phyloP scores from a whole-genome alignment of 2,888 invertebrate genomes.

The Troides helena region DNA sequence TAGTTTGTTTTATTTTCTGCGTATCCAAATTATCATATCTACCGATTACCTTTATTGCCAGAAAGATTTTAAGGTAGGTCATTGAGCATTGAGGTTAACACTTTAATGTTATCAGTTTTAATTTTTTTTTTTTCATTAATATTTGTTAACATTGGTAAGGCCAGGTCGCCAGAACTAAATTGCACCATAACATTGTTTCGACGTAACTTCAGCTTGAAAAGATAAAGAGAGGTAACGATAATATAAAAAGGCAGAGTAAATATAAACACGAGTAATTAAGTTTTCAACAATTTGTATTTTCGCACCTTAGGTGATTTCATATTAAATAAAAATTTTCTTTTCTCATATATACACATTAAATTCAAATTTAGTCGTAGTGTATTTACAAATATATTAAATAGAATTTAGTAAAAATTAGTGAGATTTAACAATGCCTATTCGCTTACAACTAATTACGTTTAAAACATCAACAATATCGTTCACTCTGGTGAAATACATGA shows the following conservation, averaged over 20 bases:
- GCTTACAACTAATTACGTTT: constrained; percentile 68
- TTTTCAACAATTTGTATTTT: constrained; percentile 79
- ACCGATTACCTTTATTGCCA: no score
- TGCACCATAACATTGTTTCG: no score
- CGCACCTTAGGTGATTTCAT: constrained; percentile 76
- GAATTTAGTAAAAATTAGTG: constrained; percentile 81
- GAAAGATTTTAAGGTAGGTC: no score
- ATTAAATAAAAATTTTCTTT: constrained; percentile 76
- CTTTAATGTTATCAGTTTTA: no score
- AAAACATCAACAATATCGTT: constrained; percentile 79
- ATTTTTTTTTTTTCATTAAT: no score
- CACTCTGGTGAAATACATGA: constrained; percentile 71
- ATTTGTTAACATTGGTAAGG: no score
- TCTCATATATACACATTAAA: constrained; percentile 80
- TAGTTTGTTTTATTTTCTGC: no score
- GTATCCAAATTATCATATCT: no score
- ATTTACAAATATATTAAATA: constrained; percentile 82
- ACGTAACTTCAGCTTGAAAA: no score
- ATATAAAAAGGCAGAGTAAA: constrained; percentile 32
- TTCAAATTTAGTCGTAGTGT: constrained; percentile 79
- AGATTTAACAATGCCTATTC: constrained; percentile 77
- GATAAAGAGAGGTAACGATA: neutral
- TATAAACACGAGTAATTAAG: constrained; percentile 53
- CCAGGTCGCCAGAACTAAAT: no score
- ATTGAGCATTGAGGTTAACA: no score